A percentile compares a stretch with the other conserved stretches of the same genome.
phyloP scores from a whole-genome alignment of 2,888 invertebrate species.

The Drosophila tanythrix region DNA sequence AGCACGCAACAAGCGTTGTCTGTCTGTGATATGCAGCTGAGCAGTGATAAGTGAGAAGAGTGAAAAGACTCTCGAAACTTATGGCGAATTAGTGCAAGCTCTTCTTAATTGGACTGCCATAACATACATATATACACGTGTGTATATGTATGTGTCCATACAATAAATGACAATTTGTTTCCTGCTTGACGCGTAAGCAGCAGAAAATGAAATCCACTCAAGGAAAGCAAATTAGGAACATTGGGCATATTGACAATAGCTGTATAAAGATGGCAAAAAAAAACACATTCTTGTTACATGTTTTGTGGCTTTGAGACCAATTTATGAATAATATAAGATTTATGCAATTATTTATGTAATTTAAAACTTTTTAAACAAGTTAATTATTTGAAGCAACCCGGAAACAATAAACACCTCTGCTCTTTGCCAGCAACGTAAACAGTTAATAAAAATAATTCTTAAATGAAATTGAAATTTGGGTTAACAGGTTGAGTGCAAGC shows the following conservation, averaged over 20 bases:
- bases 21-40: slow-evolving; percentile 53
- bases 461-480: slow-evolving; percentile 59
- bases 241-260: not conserved
- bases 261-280: not conserved
- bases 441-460: slow-evolving; percentile 36
- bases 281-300: not conserved
- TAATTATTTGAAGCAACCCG: not conserved
- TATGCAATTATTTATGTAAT: not conserved
- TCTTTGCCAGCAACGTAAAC: not conserved
- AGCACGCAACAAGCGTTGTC: slow-evolving; percentile 64
- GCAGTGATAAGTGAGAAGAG: slow-evolving; percentile 41
- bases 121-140: slow-evolving; percentile 5
- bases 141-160: slow-evolving; percentile 1
- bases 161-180: slow-evolving; percentile 28
- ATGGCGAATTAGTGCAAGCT: slow-evolving; percentile 77
- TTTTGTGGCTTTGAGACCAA: not conserved
- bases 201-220: slow-evolving; percentile 17
- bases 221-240: slow-evolving; percentile 5
- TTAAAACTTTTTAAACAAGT: not conserved
- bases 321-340: not conserved
- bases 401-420: not conserved
- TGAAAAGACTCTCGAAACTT: slow-evolving; percentile 63
- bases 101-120: slow-evolving; percentile 65
- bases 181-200: slow-evolving; percentile 36
- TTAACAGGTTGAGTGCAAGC: slow-evolving; percentile 58